Conservation (phyloP, 2,888 invertebrate species). For the Craniophora ligustri region DNA sequence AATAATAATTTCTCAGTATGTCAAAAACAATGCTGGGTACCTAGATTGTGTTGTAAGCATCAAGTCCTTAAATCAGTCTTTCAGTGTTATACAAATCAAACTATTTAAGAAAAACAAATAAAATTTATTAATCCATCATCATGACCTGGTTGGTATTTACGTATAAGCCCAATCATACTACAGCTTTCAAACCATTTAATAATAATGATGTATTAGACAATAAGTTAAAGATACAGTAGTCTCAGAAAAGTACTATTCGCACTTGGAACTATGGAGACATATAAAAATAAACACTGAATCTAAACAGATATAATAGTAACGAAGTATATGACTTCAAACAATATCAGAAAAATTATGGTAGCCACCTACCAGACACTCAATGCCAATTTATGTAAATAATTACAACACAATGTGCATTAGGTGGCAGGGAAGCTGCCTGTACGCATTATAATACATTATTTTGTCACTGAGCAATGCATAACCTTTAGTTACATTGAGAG, state of each 20-base stretch:
- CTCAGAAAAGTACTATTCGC: not conserved
- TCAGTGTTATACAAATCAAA: no score
- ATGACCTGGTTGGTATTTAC: no score
- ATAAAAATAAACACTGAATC: constrained; percentile 4
- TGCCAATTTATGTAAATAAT: constrained; percentile 69
- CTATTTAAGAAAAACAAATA: no score
- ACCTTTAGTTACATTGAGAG: constrained; percentile 44
- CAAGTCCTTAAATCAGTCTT: no score
- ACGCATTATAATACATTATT: constrained; percentile 50
- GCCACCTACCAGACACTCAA: constrained; percentile 60
- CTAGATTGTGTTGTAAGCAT: no score
- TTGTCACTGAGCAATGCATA: constrained; percentile 40
- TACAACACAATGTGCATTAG: constrained; percentile 59
- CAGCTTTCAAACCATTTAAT: no score
- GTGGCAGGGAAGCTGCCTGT: constrained; percentile 50
- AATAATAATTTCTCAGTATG: no score
- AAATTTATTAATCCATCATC: no score
- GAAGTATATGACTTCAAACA: constrained; percentile 13
- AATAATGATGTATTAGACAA: no score
- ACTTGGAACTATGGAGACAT: not conserved
- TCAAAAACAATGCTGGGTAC: no score
- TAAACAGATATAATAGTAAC: not conserved
- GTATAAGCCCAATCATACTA: no score
- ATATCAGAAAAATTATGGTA: constrained; percentile 51
- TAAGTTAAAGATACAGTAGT: no score